Conservation (phyloP, 2,113 vertebrate species). For the Psittacula cyanocephala region DNA sequence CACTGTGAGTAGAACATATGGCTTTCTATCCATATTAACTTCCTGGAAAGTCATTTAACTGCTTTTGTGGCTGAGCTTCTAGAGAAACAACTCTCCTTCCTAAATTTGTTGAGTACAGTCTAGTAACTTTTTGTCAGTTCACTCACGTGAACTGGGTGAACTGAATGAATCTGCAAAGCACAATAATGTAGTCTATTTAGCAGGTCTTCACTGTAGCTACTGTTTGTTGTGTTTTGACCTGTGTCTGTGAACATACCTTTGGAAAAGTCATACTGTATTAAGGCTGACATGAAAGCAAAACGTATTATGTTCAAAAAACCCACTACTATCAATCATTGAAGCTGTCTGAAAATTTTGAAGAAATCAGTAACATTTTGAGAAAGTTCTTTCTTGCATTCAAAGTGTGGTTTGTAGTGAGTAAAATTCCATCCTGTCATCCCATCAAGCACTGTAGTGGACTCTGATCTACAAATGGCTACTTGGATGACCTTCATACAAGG, state of each 20-base stretch:
- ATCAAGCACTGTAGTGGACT: background rate
- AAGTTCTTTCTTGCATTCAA: background rate
- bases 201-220: background rate
- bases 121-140: background rate
- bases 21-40: background rate
- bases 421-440: background rate
- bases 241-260: background rate
- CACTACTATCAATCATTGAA: background rate
- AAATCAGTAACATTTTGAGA: background rate
- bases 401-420: background rate
- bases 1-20: background rate
- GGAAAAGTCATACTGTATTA: background rate
- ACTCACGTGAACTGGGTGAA: background rate
- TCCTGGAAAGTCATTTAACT: slow-evolving; percentile 7
- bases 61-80: background rate
- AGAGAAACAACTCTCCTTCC: background rate
- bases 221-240: background rate
- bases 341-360: background rate
- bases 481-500: background rate
- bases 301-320: fast-evolving
- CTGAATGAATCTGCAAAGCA: background rate
- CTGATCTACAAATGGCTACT: background rate
- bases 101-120: background rate
- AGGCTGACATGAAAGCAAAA: background rate
- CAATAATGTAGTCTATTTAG: background rate